These are phyloP conservation scores for Branchipolynoe longqiensis DNA, from an alignment of 2,888 invertebrate genomes.

Conservation along the genomic window DNA sequence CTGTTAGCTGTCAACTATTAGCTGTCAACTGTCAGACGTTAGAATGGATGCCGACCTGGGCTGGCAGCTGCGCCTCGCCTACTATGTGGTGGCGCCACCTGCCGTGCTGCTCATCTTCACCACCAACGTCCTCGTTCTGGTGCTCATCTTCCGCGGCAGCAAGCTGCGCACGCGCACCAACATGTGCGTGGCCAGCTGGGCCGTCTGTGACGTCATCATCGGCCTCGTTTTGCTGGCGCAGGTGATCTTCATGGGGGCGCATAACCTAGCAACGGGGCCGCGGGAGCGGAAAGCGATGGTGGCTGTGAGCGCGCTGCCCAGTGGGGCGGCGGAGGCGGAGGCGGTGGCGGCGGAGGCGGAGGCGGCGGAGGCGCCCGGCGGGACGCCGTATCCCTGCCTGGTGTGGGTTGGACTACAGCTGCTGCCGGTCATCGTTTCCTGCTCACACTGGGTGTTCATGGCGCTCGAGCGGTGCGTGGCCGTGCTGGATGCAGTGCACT, in stretches of 20 bases:
- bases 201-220: constrained; percentile 37
- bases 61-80: constrained; percentile 9
- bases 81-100: constrained; percentile 40
- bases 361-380: background rate
- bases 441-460: constrained; percentile 36
- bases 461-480: constrained; percentile 53
- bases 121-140: constrained; percentile 36
- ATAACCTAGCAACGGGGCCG: background rate
- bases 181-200: constrained; percentile 40
- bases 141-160: constrained; percentile 29
- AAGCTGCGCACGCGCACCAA: constrained; percentile 19
- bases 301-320: background rate
- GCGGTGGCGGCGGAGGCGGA: background rate
- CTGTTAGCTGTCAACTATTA: too few species aligned
- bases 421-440: constrained; percentile 34
- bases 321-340: background rate
- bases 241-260: constrained; percentile 14
- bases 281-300: background rate
- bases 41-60: constrained; percentile 43
- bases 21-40: too few species aligned
- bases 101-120: constrained; percentile 44
- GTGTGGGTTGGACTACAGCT: constrained; percentile 14
- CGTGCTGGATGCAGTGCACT: constrained; percentile 39
- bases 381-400: constrained; percentile 10
- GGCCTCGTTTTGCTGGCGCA: constrained; percentile 41